A percentile compares a stretch with the other conserved stretches of the same genome.
Evolutionary conservation across 2,113 vertebrate genomes (phyloP).

Genomic region (Hypocryptadius cinnamomeus): DNA sequence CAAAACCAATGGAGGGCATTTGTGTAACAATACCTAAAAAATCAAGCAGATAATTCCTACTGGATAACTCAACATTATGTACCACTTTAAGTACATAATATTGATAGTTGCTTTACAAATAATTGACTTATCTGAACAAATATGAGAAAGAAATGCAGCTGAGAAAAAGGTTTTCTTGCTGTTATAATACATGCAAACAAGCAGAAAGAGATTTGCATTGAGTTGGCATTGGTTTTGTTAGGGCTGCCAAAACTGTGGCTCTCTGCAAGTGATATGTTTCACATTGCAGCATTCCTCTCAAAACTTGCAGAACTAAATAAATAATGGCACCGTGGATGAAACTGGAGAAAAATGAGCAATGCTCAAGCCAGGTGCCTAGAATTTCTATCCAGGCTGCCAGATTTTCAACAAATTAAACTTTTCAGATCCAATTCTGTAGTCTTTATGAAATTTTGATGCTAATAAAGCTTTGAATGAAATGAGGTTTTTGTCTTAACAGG

Average conservation of each 20-base stretch:
- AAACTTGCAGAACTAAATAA: conserved; percentile 55
- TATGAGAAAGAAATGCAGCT: not conserved
- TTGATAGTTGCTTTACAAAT: not conserved
- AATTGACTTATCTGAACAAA: not conserved
- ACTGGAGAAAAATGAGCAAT: conserved; percentile 19
- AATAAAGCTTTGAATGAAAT: not conserved
- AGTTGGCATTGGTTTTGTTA: conserved; percentile 37
- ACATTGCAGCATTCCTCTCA: conserved; percentile 35
- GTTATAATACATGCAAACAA: conserved; percentile 30
- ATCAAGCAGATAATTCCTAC: not conserved
- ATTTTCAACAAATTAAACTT: conserved; percentile 28
- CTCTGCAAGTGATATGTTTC: conserved; percentile 43
- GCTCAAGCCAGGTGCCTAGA: conserved; percentile 19
- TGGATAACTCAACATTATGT: not conserved
- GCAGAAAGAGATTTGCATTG: conserved; percentile 34
- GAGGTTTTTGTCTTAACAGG: not conserved
- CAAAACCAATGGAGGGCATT: not conserved
- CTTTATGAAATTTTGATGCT: conserved; percentile 5
- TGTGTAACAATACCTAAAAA: not conserved
- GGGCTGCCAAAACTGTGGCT: conserved; percentile 38
- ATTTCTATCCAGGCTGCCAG: conserved; percentile 11
- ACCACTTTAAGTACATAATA: not conserved
- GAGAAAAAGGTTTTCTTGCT: conserved; percentile 23
- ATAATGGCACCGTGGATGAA: conserved; percentile 3
- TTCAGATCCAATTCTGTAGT: conserved; percentile 29